Conservation (phyloP, 2,888 invertebrate species). For the Galerucella pusilla region DNA sequence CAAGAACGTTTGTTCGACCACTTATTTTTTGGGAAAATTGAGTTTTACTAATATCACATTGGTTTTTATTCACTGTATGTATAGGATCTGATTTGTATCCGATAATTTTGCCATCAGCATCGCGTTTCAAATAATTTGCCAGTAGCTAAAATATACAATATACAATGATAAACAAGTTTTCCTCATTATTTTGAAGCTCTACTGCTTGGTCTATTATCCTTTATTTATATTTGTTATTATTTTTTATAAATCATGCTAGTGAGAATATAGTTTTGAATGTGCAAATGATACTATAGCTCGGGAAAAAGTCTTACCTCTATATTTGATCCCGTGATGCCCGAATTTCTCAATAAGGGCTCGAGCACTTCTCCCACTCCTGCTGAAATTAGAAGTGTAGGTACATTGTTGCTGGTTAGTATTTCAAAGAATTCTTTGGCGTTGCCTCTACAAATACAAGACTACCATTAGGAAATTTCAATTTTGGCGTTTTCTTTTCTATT, state of each 20-base stretch:
- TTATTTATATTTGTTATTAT: too few species aligned
- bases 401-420: conserved; percentile 70
- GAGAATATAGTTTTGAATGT: too few species aligned
- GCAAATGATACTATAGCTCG: background rate
- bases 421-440: conserved; percentile 76
- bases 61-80: conserved; percentile 95
- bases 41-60: conserved; percentile 79
- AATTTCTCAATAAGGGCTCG: conserved; percentile 77
- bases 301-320: conserved; percentile 70
- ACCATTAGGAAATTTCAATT: too few species aligned
- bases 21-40: conserved; percentile 81
- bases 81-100: conserved; percentile 85
- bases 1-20: conserved; percentile 81
- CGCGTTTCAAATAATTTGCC: conserved; percentile 85
- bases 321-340: conserved; percentile 74
- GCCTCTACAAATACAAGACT: conserved; percentile 67
- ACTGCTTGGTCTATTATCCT: too few species aligned
- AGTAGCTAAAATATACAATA: conserved; percentile 70
- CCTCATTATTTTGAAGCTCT: too few species aligned
- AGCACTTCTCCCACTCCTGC: conserved; percentile 95
- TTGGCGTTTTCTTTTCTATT: too few species aligned
- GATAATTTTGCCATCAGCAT: conserved; percentile 71
- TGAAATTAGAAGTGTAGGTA: conserved; percentile 93
- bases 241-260: too few species aligned
- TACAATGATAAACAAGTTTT: too few species aligned